These are phyloP conservation scores for Temnothorax ravouxi DNA, from an alignment of 2,888 invertebrate genomes.

Conservation along the genomic window DNA sequence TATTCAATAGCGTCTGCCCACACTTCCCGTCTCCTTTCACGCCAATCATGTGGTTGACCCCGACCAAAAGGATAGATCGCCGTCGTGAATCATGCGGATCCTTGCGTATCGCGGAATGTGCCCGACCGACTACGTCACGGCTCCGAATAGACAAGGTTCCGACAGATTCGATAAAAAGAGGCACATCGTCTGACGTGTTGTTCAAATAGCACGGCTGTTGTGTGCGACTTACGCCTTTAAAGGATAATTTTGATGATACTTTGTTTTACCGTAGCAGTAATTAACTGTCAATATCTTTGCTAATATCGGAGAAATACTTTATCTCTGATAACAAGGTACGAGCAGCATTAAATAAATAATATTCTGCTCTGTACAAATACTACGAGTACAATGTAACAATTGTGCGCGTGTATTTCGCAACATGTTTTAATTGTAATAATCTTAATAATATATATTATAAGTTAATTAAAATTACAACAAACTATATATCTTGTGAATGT, in stretches of 20 bases:
- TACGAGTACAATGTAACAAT: background rate
- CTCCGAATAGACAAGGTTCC: slow-evolving; percentile 72
- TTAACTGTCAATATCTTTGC: background rate
- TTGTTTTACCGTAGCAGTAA: background rate
- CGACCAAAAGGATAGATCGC: slow-evolving; percentile 20
- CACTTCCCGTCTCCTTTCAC: slow-evolving; percentile 14
- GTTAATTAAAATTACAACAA: background rate
- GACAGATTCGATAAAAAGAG: slow-evolving; percentile 39
- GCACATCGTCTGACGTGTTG: background rate
- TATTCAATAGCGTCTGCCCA: slow-evolving; percentile 2
- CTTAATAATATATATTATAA: background rate
- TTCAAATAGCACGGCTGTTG: background rate
- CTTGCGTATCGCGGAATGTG: slow-evolving; percentile 54
- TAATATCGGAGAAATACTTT: background rate
- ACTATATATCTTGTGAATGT: background rate
- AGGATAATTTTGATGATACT: background rate
- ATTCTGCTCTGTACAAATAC: background rate
- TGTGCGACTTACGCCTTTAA: background rate
- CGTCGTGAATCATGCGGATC: slow-evolving; percentile 59
- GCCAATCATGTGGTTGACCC: slow-evolving; percentile 25
- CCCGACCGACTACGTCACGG: slow-evolving; percentile 62
- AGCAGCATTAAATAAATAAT: background rate
- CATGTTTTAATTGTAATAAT: background rate
- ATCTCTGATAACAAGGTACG: background rate
- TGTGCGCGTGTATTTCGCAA: background rate